Evolutionary conservation across 2,797 vertebrate species (phyloP), one percentile per base, ranked within the genome.

Genomic region (Gallirallus australis): DNA sequence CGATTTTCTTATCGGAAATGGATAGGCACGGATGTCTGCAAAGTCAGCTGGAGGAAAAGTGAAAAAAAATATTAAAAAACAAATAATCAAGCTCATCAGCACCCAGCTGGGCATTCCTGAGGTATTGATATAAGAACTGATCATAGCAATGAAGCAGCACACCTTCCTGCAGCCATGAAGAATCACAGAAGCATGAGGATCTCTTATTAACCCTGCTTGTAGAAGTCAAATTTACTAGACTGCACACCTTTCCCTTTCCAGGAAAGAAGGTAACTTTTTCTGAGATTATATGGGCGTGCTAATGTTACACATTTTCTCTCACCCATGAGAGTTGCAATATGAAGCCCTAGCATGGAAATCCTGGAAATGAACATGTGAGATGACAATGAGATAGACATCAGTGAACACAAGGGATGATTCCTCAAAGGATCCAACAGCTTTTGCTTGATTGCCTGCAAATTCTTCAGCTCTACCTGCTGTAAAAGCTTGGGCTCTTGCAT

Each of bases 231-330:
- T 6, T n/a, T 57, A 25, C 27, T 4, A 57, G 21, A 35, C 2
- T 54, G 28, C 9, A 18, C 33, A 57, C 27, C 24, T 65, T 31
- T 68, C 30, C 20, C 37, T 68, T 59, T 42, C 37, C 30, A n/a
- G 12, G 17, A 27, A 90, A 80, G n/a, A 56, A 53, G 4, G 35
- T 30, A 25, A 14, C 20, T 45, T 69, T 56, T 64, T 54, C 85
- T 39, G 39, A 40, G 15, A 11, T 11, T 37, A 6, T 7, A 5
- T 7, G 7, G 7, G 21, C 27, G 13, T n/a, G 15, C 24, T 31
- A 24, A 42, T 11, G 31, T 52, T 7, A 11, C 0, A 0, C 16
- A 0, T 39, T 73, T 79, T 48, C 39, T 70, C 7, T 54, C 10
- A 50, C 7, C 15, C 11, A 4, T 15, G 12, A 2, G 8, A 82